Evolutionary conservation across 1,140 invertebrate genomes (phyloP).

Genomic region (Lepidostoma basale): DNA sequence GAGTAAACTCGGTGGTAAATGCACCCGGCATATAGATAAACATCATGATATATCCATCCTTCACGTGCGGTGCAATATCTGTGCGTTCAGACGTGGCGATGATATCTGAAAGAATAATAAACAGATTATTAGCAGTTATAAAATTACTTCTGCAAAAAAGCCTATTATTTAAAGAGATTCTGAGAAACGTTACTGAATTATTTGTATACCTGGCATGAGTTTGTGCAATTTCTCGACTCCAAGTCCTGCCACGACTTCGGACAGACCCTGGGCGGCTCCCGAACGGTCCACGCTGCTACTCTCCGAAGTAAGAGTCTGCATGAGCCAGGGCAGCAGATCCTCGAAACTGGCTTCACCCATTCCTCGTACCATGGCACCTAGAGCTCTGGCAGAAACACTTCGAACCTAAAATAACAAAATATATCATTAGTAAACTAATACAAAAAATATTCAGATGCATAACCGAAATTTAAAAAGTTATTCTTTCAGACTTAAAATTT

Average conservation of each 20-base stretch:
- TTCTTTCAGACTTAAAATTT: too few relatives aligned
- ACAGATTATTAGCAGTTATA: constrained; percentile 6
- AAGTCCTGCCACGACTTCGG: constrained; percentile 93
- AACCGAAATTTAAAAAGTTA: not conserved
- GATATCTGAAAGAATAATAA: constrained; percentile 71
- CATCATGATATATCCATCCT: constrained; percentile 99
- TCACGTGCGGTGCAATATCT: constrained; percentile 96
- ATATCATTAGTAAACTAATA: too few relatives aligned
- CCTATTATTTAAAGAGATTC: not conserved
- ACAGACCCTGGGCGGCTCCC: constrained; percentile 96
- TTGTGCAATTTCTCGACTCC: constrained; percentile 94
- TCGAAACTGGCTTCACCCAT: constrained; percentile 97
- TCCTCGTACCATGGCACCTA: constrained; percentile 96
- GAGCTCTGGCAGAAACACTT: constrained; percentile 88
- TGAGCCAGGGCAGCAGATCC: constrained; percentile 95
- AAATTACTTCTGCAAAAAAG: constrained; percentile 9
- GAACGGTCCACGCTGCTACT: constrained; percentile 93
- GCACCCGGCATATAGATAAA: constrained; percentile 99
- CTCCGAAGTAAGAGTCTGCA: constrained; percentile 97
- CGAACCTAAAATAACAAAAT: constrained; percentile 66
- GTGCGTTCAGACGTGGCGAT: constrained; percentile 92
- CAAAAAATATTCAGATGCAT: constrained; percentile 1
- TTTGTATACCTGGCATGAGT: constrained; percentile 80
- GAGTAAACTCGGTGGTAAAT: constrained; percentile 93
- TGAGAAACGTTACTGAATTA: too few relatives aligned